Evolutionary conservation across 2,113 vertebrate species (phyloP).

Genomic region (Bucco capensis): DNA sequence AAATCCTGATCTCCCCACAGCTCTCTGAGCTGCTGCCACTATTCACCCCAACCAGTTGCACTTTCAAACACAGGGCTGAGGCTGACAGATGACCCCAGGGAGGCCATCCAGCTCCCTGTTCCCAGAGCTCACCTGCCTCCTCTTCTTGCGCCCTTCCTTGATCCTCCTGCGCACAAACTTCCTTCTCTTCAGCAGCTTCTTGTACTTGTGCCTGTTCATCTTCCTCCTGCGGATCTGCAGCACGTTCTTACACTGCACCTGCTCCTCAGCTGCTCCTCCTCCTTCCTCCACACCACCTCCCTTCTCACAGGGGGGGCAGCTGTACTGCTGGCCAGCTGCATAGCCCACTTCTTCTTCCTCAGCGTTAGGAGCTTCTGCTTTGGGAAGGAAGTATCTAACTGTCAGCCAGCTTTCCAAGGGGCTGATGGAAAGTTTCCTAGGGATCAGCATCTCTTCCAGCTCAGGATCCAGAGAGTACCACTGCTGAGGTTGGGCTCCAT

Average conservation of each 20-base stretch:
- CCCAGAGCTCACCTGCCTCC: constrained; percentile 73
- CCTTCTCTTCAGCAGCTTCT: constrained; percentile 84
- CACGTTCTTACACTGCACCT: constrained; percentile 79
- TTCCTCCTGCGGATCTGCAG: constrained; percentile 88
- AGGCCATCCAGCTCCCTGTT: background rate
- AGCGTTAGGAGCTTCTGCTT: background rate
- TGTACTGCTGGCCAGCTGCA: background rate
- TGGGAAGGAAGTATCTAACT: constrained; percentile 78
- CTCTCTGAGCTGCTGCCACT: background rate
- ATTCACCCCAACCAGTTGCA: too few relatives aligned
- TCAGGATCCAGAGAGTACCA: constrained; percentile 77
- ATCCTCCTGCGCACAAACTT: constrained; percentile 82
- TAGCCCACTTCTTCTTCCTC: background rate
- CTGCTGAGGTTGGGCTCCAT: constrained; percentile 58
- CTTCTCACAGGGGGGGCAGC: constrained; percentile 25
- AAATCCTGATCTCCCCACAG: background rate
- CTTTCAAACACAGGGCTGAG: too few relatives aligned
- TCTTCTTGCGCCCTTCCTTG: constrained; percentile 74
- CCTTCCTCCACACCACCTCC: constrained; percentile 42
- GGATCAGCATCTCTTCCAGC: constrained; percentile 86
- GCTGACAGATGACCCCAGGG: too few relatives aligned
- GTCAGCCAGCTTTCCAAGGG: constrained; percentile 93
- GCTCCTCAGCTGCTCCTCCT: background rate
- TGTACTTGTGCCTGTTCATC: constrained; percentile 93
- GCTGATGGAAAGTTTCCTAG: constrained; percentile 87